Base-by-base conservation (phyloP, 2,113 vertebrate genomes). In the Nematolebias whitei region DNA sequence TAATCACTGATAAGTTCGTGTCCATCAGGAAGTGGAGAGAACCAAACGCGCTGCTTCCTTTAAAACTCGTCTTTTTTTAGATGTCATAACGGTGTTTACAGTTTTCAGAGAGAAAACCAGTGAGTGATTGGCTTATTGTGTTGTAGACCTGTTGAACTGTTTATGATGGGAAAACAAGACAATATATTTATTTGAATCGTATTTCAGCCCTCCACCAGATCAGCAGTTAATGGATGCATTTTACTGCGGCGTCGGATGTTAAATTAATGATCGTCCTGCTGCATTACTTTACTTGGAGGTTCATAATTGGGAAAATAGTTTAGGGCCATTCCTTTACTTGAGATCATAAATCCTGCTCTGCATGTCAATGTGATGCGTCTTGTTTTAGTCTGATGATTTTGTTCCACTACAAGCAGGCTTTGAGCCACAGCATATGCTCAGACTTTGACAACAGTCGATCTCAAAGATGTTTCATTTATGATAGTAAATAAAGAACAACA, bases 1-100 rank as follows among this genome's bases (percentile, higher is more conserved):
- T 58, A 73, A 83, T 64, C 60, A 74, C 52, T n/a, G 32, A 54
- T 51, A 52, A 39, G 48, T 54, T 48, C 11, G 53, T 51, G 77
- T 78, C 74, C 68, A 40, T 74, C 57, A 74, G 22, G 12, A 6
- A n/a, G 44, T 10, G 3, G 5, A 12, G 16, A 14, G 50, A 56
- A 15, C 49, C 44, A n/a, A 55, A 41, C 51, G 2, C 1, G 10
- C 1, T 1, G 9, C 32, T 35, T 35, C 32, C 32, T 29, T 29
- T 29, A 29, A 29, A 29, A n/a, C n/a, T n/a, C 26, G 26, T 7
- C 26, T 29, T 7, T 29, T 29, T 29, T 29, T 29, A 29, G 26
- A 29, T 29, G 7, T 9, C 10, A 10, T 35, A 8, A 2, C 10
- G 5, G 2, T 35, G 5, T 35, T 35, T 35, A 35, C 32, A 35